Evolutionary conservation across 2,888 invertebrate species (phyloP).

Genomic region (Lingula anatina): DNA sequence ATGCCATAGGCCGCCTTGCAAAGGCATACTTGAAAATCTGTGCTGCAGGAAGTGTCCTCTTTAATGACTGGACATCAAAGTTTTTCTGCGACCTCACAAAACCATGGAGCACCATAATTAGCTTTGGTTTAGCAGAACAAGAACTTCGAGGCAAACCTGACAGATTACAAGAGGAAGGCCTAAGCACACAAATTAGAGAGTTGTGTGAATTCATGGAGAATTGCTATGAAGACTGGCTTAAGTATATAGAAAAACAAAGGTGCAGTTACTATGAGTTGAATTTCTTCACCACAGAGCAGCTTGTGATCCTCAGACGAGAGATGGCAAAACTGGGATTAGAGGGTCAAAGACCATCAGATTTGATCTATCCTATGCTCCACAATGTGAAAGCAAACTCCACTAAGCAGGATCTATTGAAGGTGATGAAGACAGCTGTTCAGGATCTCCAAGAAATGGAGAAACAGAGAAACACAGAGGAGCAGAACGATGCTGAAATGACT

Average conservation of each 20-base stretch:
- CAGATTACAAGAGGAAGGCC: constrained; percentile 12
- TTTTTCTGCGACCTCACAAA: constrained; percentile 20
- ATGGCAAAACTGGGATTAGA: constrained; percentile 21
- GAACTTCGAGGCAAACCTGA: constrained; percentile 9
- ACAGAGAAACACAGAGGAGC: neutral
- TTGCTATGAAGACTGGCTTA: constrained; percentile 24
- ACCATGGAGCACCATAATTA: constrained; percentile 18
- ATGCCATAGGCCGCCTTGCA: constrained; percentile 29
- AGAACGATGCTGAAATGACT: neutral
- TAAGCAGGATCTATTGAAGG: constrained; percentile 16
- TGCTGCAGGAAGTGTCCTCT: constrained; percentile 32
- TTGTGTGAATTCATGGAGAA: constrained; percentile 26
- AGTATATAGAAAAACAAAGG: constrained; percentile 21
- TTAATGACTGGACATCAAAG: constrained; percentile 27
- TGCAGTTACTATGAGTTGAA: constrained; percentile 24
- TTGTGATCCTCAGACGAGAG: constrained; percentile 34
- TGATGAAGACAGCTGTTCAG: constrained; percentile 14
- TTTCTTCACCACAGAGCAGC: constrained; percentile 34
- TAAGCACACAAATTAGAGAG: constrained; percentile 18
- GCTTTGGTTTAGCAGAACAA: constrained; percentile 18
- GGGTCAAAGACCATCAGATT: constrained; percentile 8
- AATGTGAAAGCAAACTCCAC: constrained; percentile 20
- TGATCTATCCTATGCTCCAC: constrained; percentile 21
- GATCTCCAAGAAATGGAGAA: constrained; percentile 8
- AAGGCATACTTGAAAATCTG: constrained; percentile 27